Evolutionary conservation across 1,140 invertebrate genomes (phyloP).

Genomic region (Helicoverpa zea): DNA sequence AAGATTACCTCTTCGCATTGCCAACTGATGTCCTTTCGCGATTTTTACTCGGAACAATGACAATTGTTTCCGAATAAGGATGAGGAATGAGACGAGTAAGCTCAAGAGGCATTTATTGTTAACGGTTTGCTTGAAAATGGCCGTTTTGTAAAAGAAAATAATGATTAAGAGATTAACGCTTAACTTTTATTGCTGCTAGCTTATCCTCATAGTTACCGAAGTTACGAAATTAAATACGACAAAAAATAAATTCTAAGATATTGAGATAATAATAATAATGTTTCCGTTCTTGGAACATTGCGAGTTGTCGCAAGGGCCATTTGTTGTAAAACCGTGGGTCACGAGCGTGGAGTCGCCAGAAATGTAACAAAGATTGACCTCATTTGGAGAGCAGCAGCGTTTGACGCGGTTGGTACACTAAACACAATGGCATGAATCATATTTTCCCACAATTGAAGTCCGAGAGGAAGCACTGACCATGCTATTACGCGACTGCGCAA

Average conservation of each 20-base stretch:
- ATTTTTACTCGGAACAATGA: conserved; percentile 70
- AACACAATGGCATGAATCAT: conserved; percentile 70
- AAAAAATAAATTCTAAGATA: conserved; percentile 23
- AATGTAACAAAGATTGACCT: conserved; percentile 74
- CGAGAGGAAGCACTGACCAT: conserved; percentile 49
- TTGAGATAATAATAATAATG: conserved; percentile 16
- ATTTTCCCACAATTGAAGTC: conserved; percentile 59
- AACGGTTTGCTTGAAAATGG: neutral
- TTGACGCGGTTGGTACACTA: conserved; percentile 65
- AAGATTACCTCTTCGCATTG: conserved; percentile 63
- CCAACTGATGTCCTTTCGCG: conserved; percentile 75
- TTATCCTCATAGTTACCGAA: neutral
- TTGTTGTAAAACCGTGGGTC: conserved; percentile 43
- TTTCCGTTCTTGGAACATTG: neutral
- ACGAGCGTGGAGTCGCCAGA: conserved; percentile 61
- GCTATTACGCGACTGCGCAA: conserved; percentile 25
- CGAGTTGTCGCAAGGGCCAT: conserved; percentile 36
- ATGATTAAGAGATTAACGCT: neutral
- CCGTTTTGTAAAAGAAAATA: neutral
- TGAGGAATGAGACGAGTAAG: conserved; percentile 34
- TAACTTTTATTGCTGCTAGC: too few relatives aligned
- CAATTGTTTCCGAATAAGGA: conserved; percentile 67
- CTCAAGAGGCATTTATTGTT: conserved; percentile 23
- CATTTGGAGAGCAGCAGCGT: conserved; percentile 67
- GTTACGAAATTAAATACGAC: neutral